Base-by-base conservation (phyloP, 1,140 invertebrate species). In the Ceratina calcarata region DNA sequence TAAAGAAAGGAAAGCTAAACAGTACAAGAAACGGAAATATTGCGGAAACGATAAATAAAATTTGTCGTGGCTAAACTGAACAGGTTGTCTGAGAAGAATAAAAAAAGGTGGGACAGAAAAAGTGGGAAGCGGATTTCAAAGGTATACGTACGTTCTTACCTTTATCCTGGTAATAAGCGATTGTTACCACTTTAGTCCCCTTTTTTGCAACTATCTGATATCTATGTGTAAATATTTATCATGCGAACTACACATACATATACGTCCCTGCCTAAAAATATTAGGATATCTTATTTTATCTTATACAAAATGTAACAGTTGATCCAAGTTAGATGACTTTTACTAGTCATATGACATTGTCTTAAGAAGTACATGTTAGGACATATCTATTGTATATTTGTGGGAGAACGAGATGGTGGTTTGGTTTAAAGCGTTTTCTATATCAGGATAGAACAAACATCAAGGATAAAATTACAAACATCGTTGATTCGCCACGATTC, bases 381-480 rank as follows among this genome's bases (percentile, higher is more conserved):
- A n/a, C n/a, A n/a, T n/a, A n/a, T n/a, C n/a, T n/a, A n/a, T n/a
- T n/a, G n/a, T n/a, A 87, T 89, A 89, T 89, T 89, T 89, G 86
- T 88, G 87, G 89, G 88, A 82, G 87, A 89, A 89, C 81, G 61
- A 45, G 60, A 74, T 75, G 69, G 80, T 83, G 86, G 87, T 69
- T 61, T 64, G 80, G 80, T 81, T 83, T 86, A 88, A 88, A 87
- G 65, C 67, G 60, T 73, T 18, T 69, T 78, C 62, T 66, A 60
- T 27, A 27, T n/a, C 13, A 86, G 68, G 76, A 77, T 71, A 74
- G 74, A 76, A 82, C 83, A 87, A 88, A 88, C 85, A 87, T 87
- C 81, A 78, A n/a, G n/a, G n/a, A n/a, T 84, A 88, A 88, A 87
- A 87, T 87, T n/a, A 83, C 85, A 87, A 87, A 87, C 86, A 74